Percentiles rank a stretch among this genome's conserved stretches.
These are phyloP conservation scores for Cantharis rufa DNA, from an alignment of 2,888 invertebrate species.

Conservation along the genomic window DNA sequence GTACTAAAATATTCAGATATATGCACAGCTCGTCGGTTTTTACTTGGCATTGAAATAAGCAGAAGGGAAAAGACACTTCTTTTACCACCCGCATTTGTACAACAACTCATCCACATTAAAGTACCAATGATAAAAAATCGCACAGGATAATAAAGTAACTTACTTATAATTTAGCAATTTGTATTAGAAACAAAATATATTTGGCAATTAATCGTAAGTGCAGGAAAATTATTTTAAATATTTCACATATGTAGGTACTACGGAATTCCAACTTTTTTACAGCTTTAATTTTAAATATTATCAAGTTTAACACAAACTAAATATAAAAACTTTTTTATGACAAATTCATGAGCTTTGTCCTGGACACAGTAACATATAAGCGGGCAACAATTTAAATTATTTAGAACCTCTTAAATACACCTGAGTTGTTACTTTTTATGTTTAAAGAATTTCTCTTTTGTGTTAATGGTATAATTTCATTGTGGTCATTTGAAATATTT, in stretches of 20 bases:
- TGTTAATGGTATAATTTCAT: background rate
- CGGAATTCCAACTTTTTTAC: background rate
- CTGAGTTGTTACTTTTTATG: background rate
- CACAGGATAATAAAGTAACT: background rate
- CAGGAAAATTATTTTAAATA: background rate
- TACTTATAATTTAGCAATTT: background rate
- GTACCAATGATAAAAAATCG: background rate
- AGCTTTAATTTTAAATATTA: constrained; percentile 3
- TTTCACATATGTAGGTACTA: background rate
- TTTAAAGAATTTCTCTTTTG: background rate
- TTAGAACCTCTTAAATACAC: background rate
- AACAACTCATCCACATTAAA: background rate
- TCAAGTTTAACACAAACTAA: background rate
- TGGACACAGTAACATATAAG: constrained; percentile 5
- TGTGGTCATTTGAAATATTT: background rate
- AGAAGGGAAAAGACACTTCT: background rate
- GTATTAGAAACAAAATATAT: background rate
- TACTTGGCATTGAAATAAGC: background rate
- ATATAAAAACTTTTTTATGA: constrained; percentile 13
- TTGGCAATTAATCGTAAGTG: background rate
- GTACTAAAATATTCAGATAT: background rate
- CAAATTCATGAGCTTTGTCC: constrained; percentile 13
- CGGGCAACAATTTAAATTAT: background rate
- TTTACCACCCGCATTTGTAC: background rate
- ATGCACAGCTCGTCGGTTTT: background rate